Percentiles rank a stretch among this genome's conserved stretches.
These are phyloP conservation scores for Scaptomyza polygonia DNA, from an alignment of 2,888 invertebrate genomes.

Conservation along the genomic window DNA sequence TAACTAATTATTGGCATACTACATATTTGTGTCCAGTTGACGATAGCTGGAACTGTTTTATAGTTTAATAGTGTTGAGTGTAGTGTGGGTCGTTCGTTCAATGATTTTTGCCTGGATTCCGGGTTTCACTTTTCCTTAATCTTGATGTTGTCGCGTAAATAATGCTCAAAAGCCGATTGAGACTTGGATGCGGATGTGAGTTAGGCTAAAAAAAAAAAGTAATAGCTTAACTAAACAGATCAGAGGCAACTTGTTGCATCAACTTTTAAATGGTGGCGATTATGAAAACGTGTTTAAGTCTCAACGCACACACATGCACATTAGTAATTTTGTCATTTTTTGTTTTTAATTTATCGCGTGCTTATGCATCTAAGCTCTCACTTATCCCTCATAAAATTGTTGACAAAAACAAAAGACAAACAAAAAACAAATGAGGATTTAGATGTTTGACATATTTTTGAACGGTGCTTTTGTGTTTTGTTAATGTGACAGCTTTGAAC, in stretches of 20 bases:
- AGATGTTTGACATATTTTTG: not conserved
- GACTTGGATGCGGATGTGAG: conserved; percentile 35
- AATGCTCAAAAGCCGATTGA: conserved; percentile 8
- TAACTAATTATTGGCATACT: conserved; percentile 25
- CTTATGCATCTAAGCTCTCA: not conserved
- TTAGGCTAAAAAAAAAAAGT: not conserved
- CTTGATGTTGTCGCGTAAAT: conserved; percentile 27
- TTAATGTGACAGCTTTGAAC: conserved; percentile 14
- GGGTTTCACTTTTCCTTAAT: conserved; percentile 45
- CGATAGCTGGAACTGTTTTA: not conserved
- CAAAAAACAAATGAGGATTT: not conserved
- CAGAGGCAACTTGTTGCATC: conserved; percentile 38
- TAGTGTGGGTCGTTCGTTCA: conserved; percentile 39
- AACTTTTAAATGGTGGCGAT: conserved; percentile 40
- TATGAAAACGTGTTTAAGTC: conserved; percentile 48
- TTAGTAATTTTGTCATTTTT: not conserved
- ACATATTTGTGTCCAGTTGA: not conserved
- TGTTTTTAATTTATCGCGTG: not conserved
- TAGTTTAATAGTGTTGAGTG: conserved; percentile 2
- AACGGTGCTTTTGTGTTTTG: conserved; percentile 2
- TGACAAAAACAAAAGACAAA: not conserved
- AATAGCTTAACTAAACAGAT: conserved; percentile 29
- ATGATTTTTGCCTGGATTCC: conserved; percentile 29
- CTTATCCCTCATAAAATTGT: conserved; percentile 11
- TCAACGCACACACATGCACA: not conserved